Evolutionary conservation across 1,140 invertebrate species (phyloP).

Genomic region (Neodiprion virginianus): DNA sequence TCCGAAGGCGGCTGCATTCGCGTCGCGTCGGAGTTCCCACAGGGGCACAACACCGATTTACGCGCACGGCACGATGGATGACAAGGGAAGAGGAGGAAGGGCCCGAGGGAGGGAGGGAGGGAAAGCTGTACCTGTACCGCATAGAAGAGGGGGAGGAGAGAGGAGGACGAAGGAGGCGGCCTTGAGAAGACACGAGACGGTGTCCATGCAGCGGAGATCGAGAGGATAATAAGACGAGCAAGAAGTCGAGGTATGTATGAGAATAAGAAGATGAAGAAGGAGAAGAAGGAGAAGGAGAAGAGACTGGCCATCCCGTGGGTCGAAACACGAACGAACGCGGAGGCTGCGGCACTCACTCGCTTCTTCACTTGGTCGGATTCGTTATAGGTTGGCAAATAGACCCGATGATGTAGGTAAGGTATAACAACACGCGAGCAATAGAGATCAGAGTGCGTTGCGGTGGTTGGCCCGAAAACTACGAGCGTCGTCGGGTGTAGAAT

Average conservation of each 20-base stretch:
- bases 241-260: not conserved
- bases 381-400: too few species aligned
- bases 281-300: not conserved
- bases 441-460: too few species aligned
- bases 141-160: slow-evolving; percentile 26
- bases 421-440: too few species aligned
- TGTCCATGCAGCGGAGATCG: slow-evolving; percentile 22
- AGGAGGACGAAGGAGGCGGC: slow-evolving; percentile 55
- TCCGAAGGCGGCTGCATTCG: not conserved
- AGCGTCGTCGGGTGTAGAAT: too few species aligned
- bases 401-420: too few species aligned
- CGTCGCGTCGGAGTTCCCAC: slow-evolving; percentile 20
- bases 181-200: slow-evolving; percentile 55
- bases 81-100: slow-evolving; percentile 7
- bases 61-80: slow-evolving; percentile 27
- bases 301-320: not conserved
- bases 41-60: slow-evolving; percentile 13
- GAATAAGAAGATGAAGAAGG: not conserved
- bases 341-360: too few species aligned
- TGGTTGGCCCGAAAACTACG: too few species aligned
- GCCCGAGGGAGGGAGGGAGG: slow-evolving; percentile 30
- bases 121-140: not conserved
- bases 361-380: too few species aligned
- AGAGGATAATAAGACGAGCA: too few species aligned
- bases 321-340: too few species aligned